Percentiles rank a stretch among this genome's conserved stretches.
phyloP scores from a whole-genome alignment of 2,888 invertebrate genomes.

The Crematogaster levior region DNA sequence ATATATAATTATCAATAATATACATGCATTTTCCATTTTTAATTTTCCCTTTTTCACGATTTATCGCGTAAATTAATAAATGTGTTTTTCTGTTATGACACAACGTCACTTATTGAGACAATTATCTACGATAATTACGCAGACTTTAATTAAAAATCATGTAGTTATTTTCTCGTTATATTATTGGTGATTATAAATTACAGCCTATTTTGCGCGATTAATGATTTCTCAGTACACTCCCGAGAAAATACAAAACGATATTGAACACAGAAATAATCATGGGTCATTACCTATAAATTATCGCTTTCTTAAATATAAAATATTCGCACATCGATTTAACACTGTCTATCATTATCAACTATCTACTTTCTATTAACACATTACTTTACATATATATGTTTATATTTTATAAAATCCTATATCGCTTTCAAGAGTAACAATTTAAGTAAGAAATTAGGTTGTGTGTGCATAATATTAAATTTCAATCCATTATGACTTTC shows the following conservation, averaged over 20 bases:
- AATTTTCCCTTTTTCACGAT: neutral
- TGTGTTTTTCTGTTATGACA: neutral
- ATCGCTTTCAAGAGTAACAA: neutral
- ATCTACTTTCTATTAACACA: conserved; percentile 19
- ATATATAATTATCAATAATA: neutral
- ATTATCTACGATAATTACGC: conserved; percentile 12
- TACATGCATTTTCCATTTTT: neutral
- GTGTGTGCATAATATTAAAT: conserved; percentile 1
- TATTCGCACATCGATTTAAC: conserved; percentile 5
- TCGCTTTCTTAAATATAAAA: conserved; percentile 39
- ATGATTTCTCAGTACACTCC: conserved; percentile 21
- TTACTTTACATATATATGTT: neutral
- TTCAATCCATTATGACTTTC: conserved; percentile 21
- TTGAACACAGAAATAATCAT: neutral
- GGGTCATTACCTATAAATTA: conserved; percentile 26
- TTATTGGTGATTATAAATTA: neutral
- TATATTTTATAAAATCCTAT: neutral
- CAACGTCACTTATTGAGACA: no score
- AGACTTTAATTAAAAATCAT: conserved; percentile 2
- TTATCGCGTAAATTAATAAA: neutral
- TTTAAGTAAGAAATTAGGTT: neutral
- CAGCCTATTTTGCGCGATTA: conserved; percentile 10
- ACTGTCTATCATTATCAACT: conserved; percentile 5
- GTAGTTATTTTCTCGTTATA: neutral
- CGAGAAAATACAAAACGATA: neutral